phyloP scores from a whole-genome alignment of 35 echinoderm and acorn worm species.

The Ptychodera flava region DNA sequence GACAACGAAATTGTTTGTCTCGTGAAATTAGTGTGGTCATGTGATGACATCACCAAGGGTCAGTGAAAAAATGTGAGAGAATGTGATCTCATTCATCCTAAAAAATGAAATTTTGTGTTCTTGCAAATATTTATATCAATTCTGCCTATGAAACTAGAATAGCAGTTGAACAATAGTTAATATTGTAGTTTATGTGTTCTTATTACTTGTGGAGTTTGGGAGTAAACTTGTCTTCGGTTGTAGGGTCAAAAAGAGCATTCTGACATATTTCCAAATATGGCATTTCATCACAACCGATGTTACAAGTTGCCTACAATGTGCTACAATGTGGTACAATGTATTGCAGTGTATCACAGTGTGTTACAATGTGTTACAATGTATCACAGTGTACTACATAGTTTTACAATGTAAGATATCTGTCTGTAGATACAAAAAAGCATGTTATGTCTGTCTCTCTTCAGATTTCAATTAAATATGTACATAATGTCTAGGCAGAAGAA shows the following conservation, averaged over 20 bases:
- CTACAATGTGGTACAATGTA: background rate
- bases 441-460: background rate
- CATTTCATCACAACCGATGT: background rate
- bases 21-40: background rate
- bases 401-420: too few relatives aligned
- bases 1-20: background rate
- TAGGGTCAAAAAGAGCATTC: background rate
- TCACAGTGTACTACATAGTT: too few relatives aligned
- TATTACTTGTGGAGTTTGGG: background rate
- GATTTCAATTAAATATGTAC: background rate
- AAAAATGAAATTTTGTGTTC: background rate
- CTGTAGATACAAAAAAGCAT: conserved; percentile 2
- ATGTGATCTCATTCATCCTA: background rate
- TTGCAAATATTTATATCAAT: background rate
- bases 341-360: background rate
- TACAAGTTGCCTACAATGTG: background rate
- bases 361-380: too few relatives aligned
- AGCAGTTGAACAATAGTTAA: background rate
- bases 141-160: background rate
- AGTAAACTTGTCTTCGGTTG: background rate
- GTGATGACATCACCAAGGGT: background rate
- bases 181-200: background rate
- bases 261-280: background rate
- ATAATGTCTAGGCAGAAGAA: background rate
- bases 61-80: background rate